Evolutionary conservation across 2,113 vertebrate species (phyloP), one percentile per base, ranked within the genome.

Genomic region (Anoplopoma fimbria): DNA sequence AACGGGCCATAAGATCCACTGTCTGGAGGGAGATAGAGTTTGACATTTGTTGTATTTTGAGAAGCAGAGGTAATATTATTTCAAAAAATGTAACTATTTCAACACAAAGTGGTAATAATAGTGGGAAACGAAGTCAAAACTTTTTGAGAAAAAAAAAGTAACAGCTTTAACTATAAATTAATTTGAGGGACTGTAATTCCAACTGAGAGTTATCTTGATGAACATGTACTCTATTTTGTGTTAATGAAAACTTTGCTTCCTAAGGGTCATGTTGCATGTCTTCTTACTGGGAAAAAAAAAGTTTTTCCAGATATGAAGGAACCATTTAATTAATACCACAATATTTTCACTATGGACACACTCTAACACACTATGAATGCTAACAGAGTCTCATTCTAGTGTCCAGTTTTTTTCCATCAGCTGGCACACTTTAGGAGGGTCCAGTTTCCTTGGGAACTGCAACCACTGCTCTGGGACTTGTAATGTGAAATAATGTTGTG

Each of bases 401-500:
- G 55, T 71, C 33, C 51, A 62, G 21, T 49, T 51, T 42, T 68
- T 75, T 58, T 53, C 27, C 31, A 70, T 75, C 45, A 69, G 79
- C 81, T 89, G 88, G 79, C 74, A 33, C 38, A 34, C 36, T 65
- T 82, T 47, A 72, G 40, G 62, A 75, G 65, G 15, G 55, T 51
- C 69, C 64, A 21, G 88, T 91, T 91, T 79, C 87, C 84, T 75
- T 88, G 87, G 89, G 69, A 89, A 91, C 89, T 33, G 60, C 78
- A 86, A 75, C 81, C 57, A 76, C 64, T n/a, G 68, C 74, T 62
- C 57, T 38, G 64, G 58, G 73, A 82, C 77, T 88, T 42, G 58
- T 79, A 81, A 71, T 78, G 65, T 78, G 55, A 31, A 77, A 7
- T 33, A 29, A 64, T 79, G 67, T 62, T 60, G 29, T 83, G 34